phyloP scores from a whole-genome alignment of 2,113 vertebrate genomes.

The Microtus richardsoni region DNA sequence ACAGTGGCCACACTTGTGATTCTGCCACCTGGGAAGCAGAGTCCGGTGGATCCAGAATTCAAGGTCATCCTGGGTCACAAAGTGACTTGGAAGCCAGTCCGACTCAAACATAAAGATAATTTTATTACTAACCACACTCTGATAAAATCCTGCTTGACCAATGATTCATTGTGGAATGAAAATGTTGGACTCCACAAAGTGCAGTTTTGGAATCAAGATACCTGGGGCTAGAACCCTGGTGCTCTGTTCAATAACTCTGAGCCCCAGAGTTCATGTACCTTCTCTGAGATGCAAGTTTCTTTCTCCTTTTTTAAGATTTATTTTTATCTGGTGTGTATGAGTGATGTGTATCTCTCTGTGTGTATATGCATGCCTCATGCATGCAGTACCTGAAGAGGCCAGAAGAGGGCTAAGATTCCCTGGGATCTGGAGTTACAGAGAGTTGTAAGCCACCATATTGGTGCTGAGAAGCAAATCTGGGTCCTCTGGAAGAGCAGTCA shows the following conservation, averaged over 20 bases:
- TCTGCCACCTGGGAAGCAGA: not conserved
- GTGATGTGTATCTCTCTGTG: not conserved
- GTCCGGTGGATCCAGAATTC: not conserved
- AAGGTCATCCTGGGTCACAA: not conserved
- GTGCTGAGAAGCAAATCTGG: not conserved
- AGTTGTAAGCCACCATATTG: not conserved
- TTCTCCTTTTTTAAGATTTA: not conserved
- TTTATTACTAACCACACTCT: conserved; percentile 18
- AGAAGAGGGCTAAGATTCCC: not conserved
- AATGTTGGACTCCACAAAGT: not conserved
- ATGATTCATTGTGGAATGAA: not conserved
- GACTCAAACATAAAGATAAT: not conserved
- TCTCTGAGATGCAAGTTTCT: not conserved
- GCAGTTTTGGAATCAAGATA: not conserved
- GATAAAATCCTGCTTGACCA: not conserved
- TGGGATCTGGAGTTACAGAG: not conserved
- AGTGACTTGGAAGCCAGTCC: not conserved
- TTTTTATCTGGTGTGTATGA: not conserved
- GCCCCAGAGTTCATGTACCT: not conserved
- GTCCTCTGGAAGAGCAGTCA: not conserved
- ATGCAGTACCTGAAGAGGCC: not conserved
- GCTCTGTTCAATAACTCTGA: not conserved
- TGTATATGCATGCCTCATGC: not conserved
- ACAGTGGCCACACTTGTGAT: not conserved
- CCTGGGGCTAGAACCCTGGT: not conserved